phyloP scores from a whole-genome alignment of 2,113 vertebrate species.

The Henicopernis longicauda region DNA sequence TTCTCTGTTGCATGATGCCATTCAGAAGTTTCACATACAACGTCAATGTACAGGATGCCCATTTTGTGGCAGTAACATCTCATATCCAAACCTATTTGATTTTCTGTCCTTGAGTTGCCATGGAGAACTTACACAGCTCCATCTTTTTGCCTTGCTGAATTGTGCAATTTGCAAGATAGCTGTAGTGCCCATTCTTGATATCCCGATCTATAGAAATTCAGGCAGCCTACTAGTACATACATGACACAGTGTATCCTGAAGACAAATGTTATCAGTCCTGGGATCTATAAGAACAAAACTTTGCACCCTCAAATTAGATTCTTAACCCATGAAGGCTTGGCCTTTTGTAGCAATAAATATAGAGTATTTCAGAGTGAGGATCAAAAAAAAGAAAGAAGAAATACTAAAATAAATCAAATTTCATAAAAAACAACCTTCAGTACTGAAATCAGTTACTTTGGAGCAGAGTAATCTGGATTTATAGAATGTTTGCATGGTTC shows the following conservation, averaged over 20 bases:
- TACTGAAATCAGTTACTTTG: neutral
- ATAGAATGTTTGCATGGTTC: neutral
- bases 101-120: neutral
- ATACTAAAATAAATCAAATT: neutral
- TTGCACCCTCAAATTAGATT: neutral
- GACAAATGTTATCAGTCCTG: neutral
- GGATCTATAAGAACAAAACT: neutral
- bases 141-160: neutral
- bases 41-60: neutral
- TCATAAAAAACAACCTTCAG: neutral
- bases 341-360: neutral
- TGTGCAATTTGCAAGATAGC: neutral
- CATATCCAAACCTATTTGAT: neutral
- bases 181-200: accelerated
- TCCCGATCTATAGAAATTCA: neutral
- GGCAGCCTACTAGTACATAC: neutral
- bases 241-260: neutral
- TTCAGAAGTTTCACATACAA: neutral
- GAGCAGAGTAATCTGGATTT: neutral
- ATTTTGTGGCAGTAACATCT: neutral
- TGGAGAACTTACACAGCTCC: neutral
- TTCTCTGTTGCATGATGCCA: neutral
- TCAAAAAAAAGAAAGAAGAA: neutral
- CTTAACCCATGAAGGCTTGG: neutral
- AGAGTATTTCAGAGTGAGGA: neutral